These are phyloP conservation scores for Cichladusa arquata DNA, from an alignment of 2,113 vertebrate species.

Conservation along the genomic window DNA sequence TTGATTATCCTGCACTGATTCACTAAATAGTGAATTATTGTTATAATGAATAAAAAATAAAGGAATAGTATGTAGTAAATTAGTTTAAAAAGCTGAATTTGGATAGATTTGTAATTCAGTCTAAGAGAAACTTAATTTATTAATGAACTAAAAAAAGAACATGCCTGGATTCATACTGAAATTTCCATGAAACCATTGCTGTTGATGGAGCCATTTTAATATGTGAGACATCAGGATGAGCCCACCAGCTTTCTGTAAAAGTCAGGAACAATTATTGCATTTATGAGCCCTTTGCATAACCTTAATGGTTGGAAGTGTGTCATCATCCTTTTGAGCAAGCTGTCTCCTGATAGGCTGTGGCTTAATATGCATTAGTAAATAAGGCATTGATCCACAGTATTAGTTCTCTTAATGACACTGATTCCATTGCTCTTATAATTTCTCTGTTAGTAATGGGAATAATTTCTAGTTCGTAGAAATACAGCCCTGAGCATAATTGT, in stretches of 20 bases:
- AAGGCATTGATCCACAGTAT: background rate
- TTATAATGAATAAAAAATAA: background rate
- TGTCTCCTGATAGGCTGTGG: background rate
- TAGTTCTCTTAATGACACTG: background rate
- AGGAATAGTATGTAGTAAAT: background rate
- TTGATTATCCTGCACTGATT: background rate
- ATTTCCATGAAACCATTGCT: background rate
- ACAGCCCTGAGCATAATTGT: slow-evolving; percentile 34
- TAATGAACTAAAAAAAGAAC: background rate
- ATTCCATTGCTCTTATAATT: background rate
- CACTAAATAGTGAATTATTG: background rate
- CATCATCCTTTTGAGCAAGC: background rate
- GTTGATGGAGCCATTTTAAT: background rate
- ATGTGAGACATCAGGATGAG: background rate
- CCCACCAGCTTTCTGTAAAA: background rate
- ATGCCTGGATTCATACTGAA: background rate
- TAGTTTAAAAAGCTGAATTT: background rate
- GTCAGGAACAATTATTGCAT: background rate
- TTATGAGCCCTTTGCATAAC: background rate
- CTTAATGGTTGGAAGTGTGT: background rate
- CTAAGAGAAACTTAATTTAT: background rate
- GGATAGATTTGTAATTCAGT: background rate
- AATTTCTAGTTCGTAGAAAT: slow-evolving; percentile 1
- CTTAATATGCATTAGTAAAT: slow-evolving; percentile 9
- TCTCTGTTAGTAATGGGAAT: slow-evolving; percentile 5